phyloP scores from a whole-genome alignment of 2,888 invertebrate species.

The Cephus sareptanus region DNA sequence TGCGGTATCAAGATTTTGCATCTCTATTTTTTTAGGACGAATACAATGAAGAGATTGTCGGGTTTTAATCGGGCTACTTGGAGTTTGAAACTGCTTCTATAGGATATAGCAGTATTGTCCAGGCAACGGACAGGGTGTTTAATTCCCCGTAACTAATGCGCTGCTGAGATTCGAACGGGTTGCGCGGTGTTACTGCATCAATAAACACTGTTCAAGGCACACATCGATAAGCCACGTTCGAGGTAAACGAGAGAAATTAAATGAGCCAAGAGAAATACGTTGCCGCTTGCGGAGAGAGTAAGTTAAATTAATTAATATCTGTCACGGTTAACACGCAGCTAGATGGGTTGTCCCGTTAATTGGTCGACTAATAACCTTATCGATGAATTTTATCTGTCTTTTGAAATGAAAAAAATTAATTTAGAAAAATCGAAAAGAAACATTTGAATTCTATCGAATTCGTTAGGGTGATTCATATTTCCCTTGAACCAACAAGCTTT shows the following conservation, averaged over 20 bases:
- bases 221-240: not conserved
- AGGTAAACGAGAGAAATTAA: not conserved
- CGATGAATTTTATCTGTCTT: not conserved
- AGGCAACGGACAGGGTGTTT: conserved; percentile 1
- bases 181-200: not conserved
- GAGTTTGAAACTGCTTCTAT: not conserved
- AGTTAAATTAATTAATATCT: not conserved
- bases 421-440: not conserved
- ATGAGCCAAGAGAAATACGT: not conserved
- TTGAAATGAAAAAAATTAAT: not conserved
- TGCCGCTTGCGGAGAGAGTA: not conserved
- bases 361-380: not conserved
- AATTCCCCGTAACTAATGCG: conserved; percentile 3
- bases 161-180: not conserved
- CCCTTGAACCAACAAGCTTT: not conserved
- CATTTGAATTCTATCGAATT: not conserved
- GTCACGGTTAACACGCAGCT: not conserved
- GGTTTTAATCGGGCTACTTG: not conserved
- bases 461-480: not conserved
- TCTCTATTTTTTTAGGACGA: not conserved
- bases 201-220: not conserved
- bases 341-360: not conserved
- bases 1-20: not conserved
- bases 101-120: not conserved
- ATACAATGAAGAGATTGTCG: not conserved